A percentile compares a stretch with the other conserved stretches of the same genome.
Conservation (phyloP, 2,888 invertebrate species). For the Phasia obesa region DNA sequence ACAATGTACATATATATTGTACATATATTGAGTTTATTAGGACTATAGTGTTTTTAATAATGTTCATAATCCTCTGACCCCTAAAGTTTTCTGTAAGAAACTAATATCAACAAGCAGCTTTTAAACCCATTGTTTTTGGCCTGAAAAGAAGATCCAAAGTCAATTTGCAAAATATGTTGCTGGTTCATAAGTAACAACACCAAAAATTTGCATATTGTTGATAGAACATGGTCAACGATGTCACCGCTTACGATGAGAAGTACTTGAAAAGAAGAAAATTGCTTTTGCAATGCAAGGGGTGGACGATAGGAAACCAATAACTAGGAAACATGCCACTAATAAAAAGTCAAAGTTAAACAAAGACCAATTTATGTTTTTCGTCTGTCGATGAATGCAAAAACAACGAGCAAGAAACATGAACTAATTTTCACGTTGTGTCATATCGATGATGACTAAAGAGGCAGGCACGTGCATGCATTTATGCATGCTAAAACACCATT, state of each 20-base stretch:
- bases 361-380: constrained; percentile 19
- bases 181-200: constrained; percentile 34
- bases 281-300: background rate
- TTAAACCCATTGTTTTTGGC: background rate
- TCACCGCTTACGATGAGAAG: constrained; percentile 3
- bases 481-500: constrained; percentile 38
- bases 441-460: constrained; percentile 44
- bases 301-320: background rate
- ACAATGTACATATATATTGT: too few species aligned
- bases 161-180: constrained; percentile 59
- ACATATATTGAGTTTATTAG: too few species aligned
- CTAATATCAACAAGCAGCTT: constrained; percentile 2
- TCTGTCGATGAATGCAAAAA: background rate
- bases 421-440: constrained; percentile 56
- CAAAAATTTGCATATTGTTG: constrained; percentile 50
- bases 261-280: constrained; percentile 21
- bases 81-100: background rate
- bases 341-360: constrained; percentile 15
- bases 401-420: constrained; percentile 28
- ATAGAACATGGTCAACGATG: constrained; percentile 30
- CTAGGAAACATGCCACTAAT: constrained; percentile 29
- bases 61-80: constrained; percentile 26
- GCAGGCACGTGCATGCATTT: constrained; percentile 9
- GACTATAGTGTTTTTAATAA: background rate
- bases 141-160: constrained; percentile 39